phyloP scores from a whole-genome alignment of 2,888 invertebrate species.

The Galerucella nymphaeae region DNA sequence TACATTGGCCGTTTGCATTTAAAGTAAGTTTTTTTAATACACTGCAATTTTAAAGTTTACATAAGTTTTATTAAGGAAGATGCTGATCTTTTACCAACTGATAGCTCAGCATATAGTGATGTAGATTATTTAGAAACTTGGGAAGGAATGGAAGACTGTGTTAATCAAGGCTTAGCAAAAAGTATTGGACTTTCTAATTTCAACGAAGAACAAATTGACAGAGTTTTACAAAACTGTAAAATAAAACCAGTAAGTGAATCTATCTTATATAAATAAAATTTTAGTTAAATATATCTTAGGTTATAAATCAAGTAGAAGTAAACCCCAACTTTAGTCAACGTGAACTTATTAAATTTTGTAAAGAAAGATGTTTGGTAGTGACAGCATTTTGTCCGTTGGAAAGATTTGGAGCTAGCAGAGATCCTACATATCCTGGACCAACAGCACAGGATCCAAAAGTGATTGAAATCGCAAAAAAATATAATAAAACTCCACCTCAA shows the following conservation, averaged over 20 bases:
- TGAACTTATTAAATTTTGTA: conserved; percentile 76
- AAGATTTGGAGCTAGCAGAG: conserved; percentile 65
- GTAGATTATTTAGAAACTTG: conserved; percentile 81
- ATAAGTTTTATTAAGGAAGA: conserved; percentile 63
- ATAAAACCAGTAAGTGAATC: conserved; percentile 67
- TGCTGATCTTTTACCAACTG: conserved; percentile 64
- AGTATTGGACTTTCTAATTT: conserved; percentile 86
- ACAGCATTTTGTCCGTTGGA: conserved; percentile 83
- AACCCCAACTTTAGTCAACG: conserved; percentile 79
- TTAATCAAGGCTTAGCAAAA: conserved; percentile 70
- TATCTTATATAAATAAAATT: not conserved
- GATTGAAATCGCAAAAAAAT: conserved; percentile 69
- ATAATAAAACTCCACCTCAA: conserved; percentile 74
- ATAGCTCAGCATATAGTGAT: conserved; percentile 66
- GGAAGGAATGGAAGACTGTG: conserved; percentile 80
- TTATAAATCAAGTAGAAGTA: conserved; percentile 71
- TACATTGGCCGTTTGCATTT: conserved; percentile 63
- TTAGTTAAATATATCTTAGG: conserved; percentile 5
- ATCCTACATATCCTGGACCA: conserved; percentile 67
- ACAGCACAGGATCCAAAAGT: conserved; percentile 69
- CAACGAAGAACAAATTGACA: conserved; percentile 75
- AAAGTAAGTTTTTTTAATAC: conserved; percentile 50
- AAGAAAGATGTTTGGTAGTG: conserved; percentile 71
- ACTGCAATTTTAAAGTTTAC: not conserved
- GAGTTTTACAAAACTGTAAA: conserved; percentile 69